Conservation (phyloP, 35 echinoderm and acorn worm genomes). For the Heliocidaris erythrogramma region DNA sequence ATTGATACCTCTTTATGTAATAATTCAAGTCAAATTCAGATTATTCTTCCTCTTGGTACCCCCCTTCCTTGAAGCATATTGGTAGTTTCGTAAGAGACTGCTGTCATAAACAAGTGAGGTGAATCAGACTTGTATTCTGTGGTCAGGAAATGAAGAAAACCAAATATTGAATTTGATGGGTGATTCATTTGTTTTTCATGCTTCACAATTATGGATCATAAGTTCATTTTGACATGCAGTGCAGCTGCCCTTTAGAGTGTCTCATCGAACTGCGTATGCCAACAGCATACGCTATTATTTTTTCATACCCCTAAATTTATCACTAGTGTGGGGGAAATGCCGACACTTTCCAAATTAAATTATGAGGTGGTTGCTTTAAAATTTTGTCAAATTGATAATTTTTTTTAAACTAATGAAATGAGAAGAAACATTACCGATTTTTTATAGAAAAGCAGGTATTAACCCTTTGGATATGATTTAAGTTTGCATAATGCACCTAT, state of each 20-base stretch:
- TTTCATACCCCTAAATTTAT: too few relatives aligned
- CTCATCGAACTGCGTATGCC: too few relatives aligned
- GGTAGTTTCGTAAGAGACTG: background rate
- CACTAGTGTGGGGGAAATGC: too few relatives aligned
- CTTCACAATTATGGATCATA: background rate
- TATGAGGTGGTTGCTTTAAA: too few relatives aligned
- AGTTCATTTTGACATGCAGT: background rate
- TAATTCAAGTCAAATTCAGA: background rate
- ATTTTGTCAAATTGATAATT: too few relatives aligned
- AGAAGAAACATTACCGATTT: too few relatives aligned
- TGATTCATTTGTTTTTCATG: constrained; percentile 44
- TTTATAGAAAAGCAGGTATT: too few relatives aligned
- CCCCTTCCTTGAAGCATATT: background rate
- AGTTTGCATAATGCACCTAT: too few relatives aligned
- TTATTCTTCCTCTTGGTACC: background rate
- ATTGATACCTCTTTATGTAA: background rate
- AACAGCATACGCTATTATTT: too few relatives aligned
- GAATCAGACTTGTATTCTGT: background rate
- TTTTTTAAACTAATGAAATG: too few relatives aligned
- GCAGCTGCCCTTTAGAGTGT: background rate
- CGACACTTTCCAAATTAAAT: too few relatives aligned
- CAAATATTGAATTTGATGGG: constrained; percentile 23
- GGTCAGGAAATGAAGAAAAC: constrained; percentile 29
- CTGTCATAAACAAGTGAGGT: background rate
- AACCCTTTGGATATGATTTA: too few relatives aligned